Evolutionary conservation across 2,113 vertebrate species (phyloP).

Genomic region (Plecturocebus donacophilus): DNA sequence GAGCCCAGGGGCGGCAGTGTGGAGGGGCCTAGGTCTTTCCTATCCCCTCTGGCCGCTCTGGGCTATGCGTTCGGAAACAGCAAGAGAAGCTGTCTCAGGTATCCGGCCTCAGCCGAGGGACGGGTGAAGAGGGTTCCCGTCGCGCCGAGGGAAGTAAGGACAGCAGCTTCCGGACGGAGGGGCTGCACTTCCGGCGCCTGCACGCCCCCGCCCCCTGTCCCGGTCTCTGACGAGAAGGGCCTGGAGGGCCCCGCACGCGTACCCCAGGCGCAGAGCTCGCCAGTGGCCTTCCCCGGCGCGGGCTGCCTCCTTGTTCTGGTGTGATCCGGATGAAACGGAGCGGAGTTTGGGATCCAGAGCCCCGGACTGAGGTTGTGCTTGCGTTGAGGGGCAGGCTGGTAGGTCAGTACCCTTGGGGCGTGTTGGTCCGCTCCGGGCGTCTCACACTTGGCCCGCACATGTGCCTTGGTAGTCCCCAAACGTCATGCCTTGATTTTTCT

Average conservation of each 20-base stretch:
- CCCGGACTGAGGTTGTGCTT: background rate
- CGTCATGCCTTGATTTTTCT: background rate
- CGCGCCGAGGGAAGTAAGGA: background rate
- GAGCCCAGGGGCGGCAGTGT: background rate
- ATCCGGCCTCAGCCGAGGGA: fast-evolving
- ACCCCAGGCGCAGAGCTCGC: fast-evolving
- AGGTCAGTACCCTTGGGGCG: background rate
- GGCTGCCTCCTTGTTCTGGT: background rate
- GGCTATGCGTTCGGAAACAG: fast-evolving
- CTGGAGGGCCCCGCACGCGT: fast-evolving
- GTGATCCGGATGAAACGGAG: too few species aligned
- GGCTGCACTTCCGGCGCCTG: background rate
- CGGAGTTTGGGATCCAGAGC: background rate
- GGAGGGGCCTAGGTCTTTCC: background rate
- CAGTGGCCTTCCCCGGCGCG: fast-evolving
- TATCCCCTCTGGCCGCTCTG: background rate
- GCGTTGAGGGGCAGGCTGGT: background rate
- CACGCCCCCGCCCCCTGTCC: fast-evolving
- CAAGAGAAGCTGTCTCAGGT: fast-evolving
- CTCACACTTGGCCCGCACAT: fast-evolving
- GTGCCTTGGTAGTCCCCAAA: background rate
- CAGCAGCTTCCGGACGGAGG: background rate
- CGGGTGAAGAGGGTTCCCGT: fast-evolving
- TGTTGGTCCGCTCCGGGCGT: background rate
- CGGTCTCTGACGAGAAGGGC: background rate